Base-by-base conservation (phyloP, 2,113 vertebrate species). In the Perccottus glenii region DNA sequence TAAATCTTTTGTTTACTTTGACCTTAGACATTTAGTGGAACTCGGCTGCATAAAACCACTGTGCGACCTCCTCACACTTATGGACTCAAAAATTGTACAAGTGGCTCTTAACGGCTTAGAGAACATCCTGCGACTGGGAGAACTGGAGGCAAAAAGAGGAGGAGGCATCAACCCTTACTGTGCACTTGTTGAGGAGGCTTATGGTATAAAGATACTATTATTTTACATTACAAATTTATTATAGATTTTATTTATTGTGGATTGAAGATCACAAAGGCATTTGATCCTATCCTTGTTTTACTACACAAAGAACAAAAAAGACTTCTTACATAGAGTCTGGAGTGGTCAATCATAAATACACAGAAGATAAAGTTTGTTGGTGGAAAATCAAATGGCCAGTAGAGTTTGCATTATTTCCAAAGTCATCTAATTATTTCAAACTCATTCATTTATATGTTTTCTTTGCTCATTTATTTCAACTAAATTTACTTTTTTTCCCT, bases 11-110 rank as follows among this genome's bases (percentile, higher is more conserved):
- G 27, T 33, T 40, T 19, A 43, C 33, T 47, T 42, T 46, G 36
- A 16, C 91, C 85, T 40, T 90, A 99, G 98, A 83, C 95, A 97
- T 85, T 91, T 99, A 8, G 98, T 99, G 85, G 96, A 98, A 58
- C 89, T 96, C 49, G 96, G 97, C 58, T 99, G 96, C 80, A 97
- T 99, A 88, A 98, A 98, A 88, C 98, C 97, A 2, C 93, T 99
- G 50, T 99, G 98, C 46, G 98, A 99, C 87, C 94, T 99, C 49
- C 96, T 99, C 67, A 98, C 98, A 2, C 94, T 98, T 57, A 98
- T 99, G 98, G 98, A 99, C 86, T 95, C 96, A 63, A 99, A 99
- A 92, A 98, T 99, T 46, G 96, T 99, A 75, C 97, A 99, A 72
- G 96, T 99, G 84, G 96, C 98, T 11, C 90, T 99, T 62, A 99